These are phyloP conservation scores for Wasmannia auropunctata DNA, from an alignment of 1,140 invertebrate genomes.

Conservation along the genomic window DNA sequence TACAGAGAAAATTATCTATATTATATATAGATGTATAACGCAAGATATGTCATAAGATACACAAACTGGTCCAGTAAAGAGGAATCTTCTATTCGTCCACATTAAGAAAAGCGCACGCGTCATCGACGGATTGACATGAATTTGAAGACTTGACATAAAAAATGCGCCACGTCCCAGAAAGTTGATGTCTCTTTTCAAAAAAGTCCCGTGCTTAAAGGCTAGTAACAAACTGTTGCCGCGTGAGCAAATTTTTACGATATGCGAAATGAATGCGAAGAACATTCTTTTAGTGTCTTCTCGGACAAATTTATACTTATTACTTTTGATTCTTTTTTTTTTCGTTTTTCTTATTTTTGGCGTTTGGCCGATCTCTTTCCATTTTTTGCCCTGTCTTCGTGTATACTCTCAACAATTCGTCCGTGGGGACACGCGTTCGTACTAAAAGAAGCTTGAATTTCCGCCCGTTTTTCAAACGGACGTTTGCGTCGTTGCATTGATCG, in stretches of 20 bases:
- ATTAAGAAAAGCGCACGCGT: not conserved
- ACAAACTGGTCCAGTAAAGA: not conserved
- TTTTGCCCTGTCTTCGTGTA: not conserved
- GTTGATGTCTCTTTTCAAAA: not conserved
- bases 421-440: not conserved
- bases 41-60: not conserved
- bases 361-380: not conserved
- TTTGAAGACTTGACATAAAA: slow-evolving; percentile 27
- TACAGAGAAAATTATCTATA: not conserved
- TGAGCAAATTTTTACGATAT: slow-evolving; percentile 50
- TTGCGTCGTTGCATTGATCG: slow-evolving; percentile 4
- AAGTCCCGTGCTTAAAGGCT: slow-evolving; percentile 31
- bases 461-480: slow-evolving; percentile 41
- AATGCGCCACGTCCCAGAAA: not conserved
- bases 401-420: not conserved
- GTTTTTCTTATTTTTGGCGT: not conserved
- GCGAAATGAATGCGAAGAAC: slow-evolving; percentile 32
- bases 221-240: slow-evolving; percentile 18
- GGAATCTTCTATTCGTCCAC: not conserved
- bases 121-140: not conserved
- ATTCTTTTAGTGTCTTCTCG: slow-evolving; percentile 54
- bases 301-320: slow-evolving; percentile 21
- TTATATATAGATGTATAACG: no score
- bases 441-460: slow-evolving; percentile 11
- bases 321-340: slow-evolving; percentile 30